Evolutionary conservation across 2,113 vertebrate genomes (phyloP).

Genomic region (Vidua chalybeata): DNA sequence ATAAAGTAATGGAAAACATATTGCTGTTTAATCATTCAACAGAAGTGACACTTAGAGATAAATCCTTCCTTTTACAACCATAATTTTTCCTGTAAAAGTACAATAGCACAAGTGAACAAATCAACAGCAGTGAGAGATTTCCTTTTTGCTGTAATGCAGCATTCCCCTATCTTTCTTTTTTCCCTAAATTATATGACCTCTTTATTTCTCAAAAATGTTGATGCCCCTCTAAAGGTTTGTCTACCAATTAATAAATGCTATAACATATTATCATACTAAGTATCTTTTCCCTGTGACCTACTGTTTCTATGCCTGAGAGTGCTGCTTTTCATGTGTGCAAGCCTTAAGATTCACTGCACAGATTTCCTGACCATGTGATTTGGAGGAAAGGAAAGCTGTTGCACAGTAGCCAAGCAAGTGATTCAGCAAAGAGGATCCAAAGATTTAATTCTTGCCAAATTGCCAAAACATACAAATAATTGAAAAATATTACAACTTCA

Average conservation of each 20-base stretch:
- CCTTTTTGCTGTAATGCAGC: not conserved
- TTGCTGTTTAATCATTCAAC: not conserved
- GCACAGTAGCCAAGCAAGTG: slow-evolving; percentile 11
- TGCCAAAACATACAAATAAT: not conserved
- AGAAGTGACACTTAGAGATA: not conserved
- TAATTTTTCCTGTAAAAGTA: not conserved
- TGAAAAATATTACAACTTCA: not conserved
- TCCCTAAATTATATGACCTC: not conserved
- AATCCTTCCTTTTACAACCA: not conserved
- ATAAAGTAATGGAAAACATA: not conserved
- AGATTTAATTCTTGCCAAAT: slow-evolving; percentile 1
- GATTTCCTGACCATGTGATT: not conserved
- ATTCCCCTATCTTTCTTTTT: not conserved
- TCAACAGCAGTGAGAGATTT: not conserved
- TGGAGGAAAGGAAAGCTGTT: not conserved
- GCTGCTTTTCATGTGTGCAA: not conserved
- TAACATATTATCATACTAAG: not conserved
- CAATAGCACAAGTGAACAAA: not conserved
- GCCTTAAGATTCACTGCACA: not conserved
- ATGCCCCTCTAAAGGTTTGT: not conserved
- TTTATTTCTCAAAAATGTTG: not conserved
- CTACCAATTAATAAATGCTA: not conserved
- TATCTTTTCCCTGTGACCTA: not conserved
- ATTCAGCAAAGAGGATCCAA: slow-evolving; percentile 24
- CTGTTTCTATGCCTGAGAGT: not conserved